These are phyloP conservation scores for Xestia c-nigrum DNA, from an alignment of 2,888 invertebrate genomes.

Conservation along the genomic window DNA sequence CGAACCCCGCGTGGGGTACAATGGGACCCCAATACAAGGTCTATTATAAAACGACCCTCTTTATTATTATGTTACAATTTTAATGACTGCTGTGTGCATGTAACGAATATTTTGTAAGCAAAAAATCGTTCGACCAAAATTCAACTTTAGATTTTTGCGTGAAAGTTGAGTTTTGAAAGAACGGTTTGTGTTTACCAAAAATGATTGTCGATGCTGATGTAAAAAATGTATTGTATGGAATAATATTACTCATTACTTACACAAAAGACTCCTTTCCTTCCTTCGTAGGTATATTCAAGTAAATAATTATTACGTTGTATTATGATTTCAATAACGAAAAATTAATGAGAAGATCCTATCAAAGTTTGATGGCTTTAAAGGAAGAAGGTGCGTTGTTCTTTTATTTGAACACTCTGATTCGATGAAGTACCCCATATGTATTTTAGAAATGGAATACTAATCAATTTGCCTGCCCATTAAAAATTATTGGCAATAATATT, in stretches of 20 bases:
- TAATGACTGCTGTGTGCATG: constrained; percentile 82
- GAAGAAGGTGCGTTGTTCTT: neutral
- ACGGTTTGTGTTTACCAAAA: constrained; percentile 16
- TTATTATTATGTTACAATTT: constrained; percentile 88
- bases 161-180: constrained; percentile 13
- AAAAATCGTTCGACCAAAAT: constrained; percentile 1
- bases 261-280: constrained; percentile 52
- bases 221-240: constrained; percentile 60
- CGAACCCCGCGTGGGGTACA: constrained; percentile 75
- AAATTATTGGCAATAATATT: neutral
- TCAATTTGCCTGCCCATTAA: neutral
- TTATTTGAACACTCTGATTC: neutral
- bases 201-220: constrained; percentile 51
- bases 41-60: constrained; percentile 85
- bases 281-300: constrained; percentile 22
- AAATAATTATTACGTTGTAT: constrained; percentile 36
- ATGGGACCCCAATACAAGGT: constrained; percentile 84
- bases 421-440: too few species aligned
- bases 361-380: neutral
- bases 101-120: constrained; percentile 58
- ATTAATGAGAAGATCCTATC: constrained; percentile 9
- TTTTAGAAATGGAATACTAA: neutral
- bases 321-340: constrained; percentile 2
- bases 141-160: neutral
- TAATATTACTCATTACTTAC: constrained; percentile 59